A percentile compares a stretch with the other conserved stretches of the same genome.
These are phyloP conservation scores for Alces alces DNA, from an alignment of 2,113 vertebrate species.

Conservation along the genomic window DNA sequence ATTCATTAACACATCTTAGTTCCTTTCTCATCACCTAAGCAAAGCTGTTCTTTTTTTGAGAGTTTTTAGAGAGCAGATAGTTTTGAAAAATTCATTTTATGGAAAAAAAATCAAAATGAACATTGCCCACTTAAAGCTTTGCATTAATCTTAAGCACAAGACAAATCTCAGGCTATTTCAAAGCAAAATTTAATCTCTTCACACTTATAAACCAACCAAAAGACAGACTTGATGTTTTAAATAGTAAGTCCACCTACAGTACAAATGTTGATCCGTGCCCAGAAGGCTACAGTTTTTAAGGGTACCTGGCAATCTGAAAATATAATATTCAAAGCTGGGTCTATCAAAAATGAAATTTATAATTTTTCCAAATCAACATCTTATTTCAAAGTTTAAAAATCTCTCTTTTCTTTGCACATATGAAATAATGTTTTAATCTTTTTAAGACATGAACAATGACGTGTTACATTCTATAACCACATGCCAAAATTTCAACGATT, in stretches of 20 bases:
- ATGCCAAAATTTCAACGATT: background rate
- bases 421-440: constrained; percentile 37
- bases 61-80: background rate
- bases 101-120: background rate
- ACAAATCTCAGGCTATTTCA: background rate
- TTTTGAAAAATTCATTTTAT: background rate
- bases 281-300: background rate
- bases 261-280: background rate
- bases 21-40: background rate
- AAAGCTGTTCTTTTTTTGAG: background rate
- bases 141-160: constrained; percentile 12
- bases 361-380: background rate
- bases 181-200: constrained; percentile 9
- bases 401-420: background rate
- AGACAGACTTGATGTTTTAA: constrained; percentile 10
- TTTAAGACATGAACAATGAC: background rate
- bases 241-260: background rate
- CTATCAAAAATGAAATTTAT: constrained; percentile 1
- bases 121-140: background rate
- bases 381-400: constrained; percentile 34
- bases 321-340: background rate
- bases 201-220: background rate
- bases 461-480: background rate
- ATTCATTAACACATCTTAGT: background rate
- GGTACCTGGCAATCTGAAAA: background rate